Evolutionary conservation across 2,113 vertebrate genomes (phyloP).

Genomic region (Puntigrus tetrazona): DNA sequence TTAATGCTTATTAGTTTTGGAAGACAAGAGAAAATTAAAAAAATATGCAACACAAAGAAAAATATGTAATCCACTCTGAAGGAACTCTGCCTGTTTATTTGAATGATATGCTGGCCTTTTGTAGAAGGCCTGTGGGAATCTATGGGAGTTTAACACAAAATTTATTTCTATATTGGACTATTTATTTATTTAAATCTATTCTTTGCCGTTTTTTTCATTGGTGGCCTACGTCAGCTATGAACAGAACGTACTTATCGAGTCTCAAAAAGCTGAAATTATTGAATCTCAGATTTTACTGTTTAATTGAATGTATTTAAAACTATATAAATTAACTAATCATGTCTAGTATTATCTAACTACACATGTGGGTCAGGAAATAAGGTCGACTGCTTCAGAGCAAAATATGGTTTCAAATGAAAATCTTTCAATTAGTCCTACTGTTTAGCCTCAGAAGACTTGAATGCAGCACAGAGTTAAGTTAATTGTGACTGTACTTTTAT

Average conservation of each 20-base stretch:
- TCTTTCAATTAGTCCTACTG: background rate
- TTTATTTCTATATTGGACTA: too few relatives aligned
- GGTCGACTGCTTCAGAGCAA: background rate
- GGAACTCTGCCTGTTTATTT: background rate
- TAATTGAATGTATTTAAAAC: background rate
- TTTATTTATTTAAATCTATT: too few relatives aligned
- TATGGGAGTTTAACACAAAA: background rate
- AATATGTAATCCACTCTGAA: constrained; percentile 7
- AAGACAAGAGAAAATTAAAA: too few relatives aligned
- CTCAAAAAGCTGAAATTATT: background rate
- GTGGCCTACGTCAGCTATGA: background rate
- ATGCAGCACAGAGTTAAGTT: background rate
- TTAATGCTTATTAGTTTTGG: too few relatives aligned
- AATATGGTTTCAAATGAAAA: background rate
- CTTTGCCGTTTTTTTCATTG: background rate
- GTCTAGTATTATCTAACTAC: background rate
- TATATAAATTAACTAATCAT: background rate
- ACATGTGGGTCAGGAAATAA: background rate
- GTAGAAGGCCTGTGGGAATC: too few relatives aligned
- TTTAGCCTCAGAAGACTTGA: background rate
- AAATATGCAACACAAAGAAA: background rate
- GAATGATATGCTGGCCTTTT: too few relatives aligned
- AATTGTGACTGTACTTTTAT: background rate
- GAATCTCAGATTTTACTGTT: background rate
- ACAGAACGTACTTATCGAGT: background rate